phyloP scores from a whole-genome alignment of 2,888 invertebrate genomes.

The Sinodicranocentrus sp. region DNA sequence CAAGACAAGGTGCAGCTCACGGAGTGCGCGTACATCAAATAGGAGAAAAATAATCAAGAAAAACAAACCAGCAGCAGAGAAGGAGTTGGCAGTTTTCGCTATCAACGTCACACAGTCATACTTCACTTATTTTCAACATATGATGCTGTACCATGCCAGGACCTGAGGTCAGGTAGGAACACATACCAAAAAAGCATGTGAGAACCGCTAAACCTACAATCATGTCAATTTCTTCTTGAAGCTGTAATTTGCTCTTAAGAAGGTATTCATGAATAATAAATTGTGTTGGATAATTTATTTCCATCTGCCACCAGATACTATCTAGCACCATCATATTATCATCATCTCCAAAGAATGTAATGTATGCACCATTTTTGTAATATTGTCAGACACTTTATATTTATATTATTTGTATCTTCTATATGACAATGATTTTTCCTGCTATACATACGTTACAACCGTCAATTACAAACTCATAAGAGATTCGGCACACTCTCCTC shows the following conservation, averaged over 20 bases:
- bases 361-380: neutral
- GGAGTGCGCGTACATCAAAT: neutral
- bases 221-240: constrained; percentile 63
- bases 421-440: too few relatives aligned
- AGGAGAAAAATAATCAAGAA: neutral
- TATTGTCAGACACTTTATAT: neutral
- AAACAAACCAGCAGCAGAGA: constrained; percentile 8
- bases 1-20: constrained; percentile 29
- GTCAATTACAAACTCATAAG: too few relatives aligned
- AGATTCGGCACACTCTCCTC: too few relatives aligned
- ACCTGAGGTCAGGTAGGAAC: constrained; percentile 24
- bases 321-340: constrained; percentile 35
- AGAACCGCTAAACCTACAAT: constrained; percentile 59
- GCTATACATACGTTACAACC: too few relatives aligned
- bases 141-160: constrained; percentile 17
- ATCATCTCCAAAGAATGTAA: constrained; percentile 11
- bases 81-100: constrained; percentile 25
- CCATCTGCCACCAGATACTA: constrained; percentile 61
- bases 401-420: too few relatives aligned
- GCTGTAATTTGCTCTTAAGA: constrained; percentile 65
- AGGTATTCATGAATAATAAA: constrained; percentile 68
- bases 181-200: constrained; percentile 19
- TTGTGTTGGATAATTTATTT: constrained; percentile 67
- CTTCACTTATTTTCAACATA: constrained; percentile 19
- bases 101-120: constrained; percentile 34